Conservation (phyloP, 2,113 vertebrate species). For the Proteles cristata region DNA sequence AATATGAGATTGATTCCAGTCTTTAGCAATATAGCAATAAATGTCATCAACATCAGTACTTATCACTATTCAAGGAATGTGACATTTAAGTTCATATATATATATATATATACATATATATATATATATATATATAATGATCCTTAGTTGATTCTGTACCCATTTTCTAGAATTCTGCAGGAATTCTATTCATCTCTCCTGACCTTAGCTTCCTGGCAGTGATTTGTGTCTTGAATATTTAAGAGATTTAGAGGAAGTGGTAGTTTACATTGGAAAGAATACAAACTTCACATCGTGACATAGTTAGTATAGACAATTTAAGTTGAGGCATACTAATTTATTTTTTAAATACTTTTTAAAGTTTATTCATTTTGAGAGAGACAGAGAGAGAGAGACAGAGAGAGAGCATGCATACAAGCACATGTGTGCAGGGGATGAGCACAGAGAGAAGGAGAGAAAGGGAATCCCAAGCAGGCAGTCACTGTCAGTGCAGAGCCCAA, state of each 20-base stretch:
- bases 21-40: background rate
- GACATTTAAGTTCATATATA: background rate
- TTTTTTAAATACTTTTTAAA: no score
- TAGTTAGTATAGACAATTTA: background rate
- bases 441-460: no score
- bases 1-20: background rate
- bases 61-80: background rate
- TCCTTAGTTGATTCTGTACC: background rate
- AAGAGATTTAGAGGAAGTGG: background rate
- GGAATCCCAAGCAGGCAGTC: no score
- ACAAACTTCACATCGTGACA: background rate
- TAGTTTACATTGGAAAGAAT: background rate
- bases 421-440: no score
- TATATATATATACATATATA: no score
- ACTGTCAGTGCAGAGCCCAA: no score
- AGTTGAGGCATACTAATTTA: background rate
- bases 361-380: no score
- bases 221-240: background rate
- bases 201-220: background rate
- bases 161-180: background rate
- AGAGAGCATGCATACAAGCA: no score
- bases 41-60: background rate
- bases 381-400: no score
- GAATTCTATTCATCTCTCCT: background rate
- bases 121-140: no score